Evolutionary conservation across 1,140 invertebrate species (phyloP), one percentile per base, ranked within the genome.

Genomic region (Halictus rubicundus): DNA sequence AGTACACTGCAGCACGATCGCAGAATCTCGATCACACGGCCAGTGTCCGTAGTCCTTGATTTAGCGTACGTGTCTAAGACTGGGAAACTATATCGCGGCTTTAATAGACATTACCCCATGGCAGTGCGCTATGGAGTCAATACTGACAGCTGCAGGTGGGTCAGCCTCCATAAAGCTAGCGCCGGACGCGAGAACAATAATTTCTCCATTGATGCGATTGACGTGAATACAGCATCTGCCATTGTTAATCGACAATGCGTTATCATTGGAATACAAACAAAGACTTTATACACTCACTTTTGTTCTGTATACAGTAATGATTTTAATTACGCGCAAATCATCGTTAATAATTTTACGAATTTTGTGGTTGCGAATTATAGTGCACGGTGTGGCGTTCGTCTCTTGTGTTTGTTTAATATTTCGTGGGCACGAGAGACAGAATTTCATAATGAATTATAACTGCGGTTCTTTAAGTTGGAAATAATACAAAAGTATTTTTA

Each of bases 251-350:
- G 72, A 78, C 84, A 85, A 85, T 82, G 73, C 83, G 64, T 70
- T 81, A 81, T 88, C 82, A 87, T 88, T 88, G 81, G 86, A 87
- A 82, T 70, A 63, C 75, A 46, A 75, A 89, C 78, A 84, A 85
- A 21, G 66, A 23, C 6, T n/a, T 57, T 57, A n/a, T n/a, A n/a
- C 1, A 57, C 19, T n/a, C n/a, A n/a, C 6, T 57, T 57, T 57
- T n/a, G 54, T 57, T n/a, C n/a, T 9, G 8, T 7, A 1, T 7
- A 7, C 4, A 9, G 6, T 0, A 57, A 57, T n/a, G 21, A 57
- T n/a, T n/a, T 57, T 9, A n/a, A 57, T 57, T 21, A 16, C 6
- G 19, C 49, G 49, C 6, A 9, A 46, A 52, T 6, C 49, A 52
- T 52, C 19, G 14, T 52, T 21, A 6, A 21, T 52, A 16, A 52